Base-by-base conservation (phyloP, 1,140 invertebrate species). In the Portunus trituberculatus region DNA sequence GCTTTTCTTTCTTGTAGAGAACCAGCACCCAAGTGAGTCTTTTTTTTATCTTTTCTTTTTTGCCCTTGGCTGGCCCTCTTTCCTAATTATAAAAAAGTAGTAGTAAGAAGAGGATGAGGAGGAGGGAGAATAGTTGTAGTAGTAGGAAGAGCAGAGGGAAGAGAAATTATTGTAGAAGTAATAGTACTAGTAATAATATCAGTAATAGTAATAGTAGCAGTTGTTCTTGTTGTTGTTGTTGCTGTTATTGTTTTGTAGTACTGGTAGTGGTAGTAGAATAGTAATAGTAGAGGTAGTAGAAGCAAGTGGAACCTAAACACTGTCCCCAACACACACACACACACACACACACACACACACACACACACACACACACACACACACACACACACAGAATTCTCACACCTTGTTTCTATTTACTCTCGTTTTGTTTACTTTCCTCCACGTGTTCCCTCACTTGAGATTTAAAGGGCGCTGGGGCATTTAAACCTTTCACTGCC, bases 211-310 rank as follows among this genome's bases (percentile, higher is more conserved):
- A 25, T 76, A n/a, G 67, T 76, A n/a, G 25, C 1, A n/a, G n/a
- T 76, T n/a, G 59, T 76, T 14, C 7, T 76, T 10, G 20, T 76
- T 4, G 10, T 76, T 12, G 59, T 76, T 12, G 59, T 76, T 12
- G 20, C 3, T 12, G 20, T 20, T 12, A 52, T 6, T 52, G 14
- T 7, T 76, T 12, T n/a, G 67, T 76, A 76, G 67, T 76, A 76
- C 10, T 76, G n/a, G 67, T 76, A 76, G 67, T 76, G n/a, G 67
- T 76, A n/a, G 67, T 76, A n/a, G 67, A n/a, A n/a, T 76, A 76
- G 67, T 76, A n/a, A 25, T 76, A n/a, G 67, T 76, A 76, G 20
- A n/a, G n/a, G 67, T 76, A 76, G 67, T 76, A 76, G n/a, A 7
- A 76, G n/a, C 6, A 76, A 39, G 39, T 6, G 6, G 39, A 39